Evolutionary conservation across 2,888 invertebrate species (phyloP).

Genomic region (Peribatodes rhomboidaria): DNA sequence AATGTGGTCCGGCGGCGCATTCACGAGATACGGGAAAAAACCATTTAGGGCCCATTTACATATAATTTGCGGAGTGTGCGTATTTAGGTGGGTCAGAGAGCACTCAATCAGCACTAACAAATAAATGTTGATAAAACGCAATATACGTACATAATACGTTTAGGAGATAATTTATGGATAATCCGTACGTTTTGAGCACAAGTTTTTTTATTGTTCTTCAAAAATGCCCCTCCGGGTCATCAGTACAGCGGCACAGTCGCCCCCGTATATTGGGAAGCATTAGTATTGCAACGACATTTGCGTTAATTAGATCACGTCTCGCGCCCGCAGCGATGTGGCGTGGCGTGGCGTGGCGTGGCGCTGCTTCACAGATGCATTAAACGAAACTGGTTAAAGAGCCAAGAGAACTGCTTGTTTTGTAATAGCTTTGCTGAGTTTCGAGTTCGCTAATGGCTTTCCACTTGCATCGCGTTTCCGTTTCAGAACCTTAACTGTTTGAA

Average conservation of each 20-base stretch:
- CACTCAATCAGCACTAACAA: too few relatives aligned
- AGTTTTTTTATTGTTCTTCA: too few relatives aligned
- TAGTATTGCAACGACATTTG: slow-evolving; percentile 30
- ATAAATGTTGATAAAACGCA: too few relatives aligned
- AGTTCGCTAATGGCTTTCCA: not conserved
- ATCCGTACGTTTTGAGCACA: too few relatives aligned
- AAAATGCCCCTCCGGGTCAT: too few relatives aligned
- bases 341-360: slow-evolving; percentile 2
- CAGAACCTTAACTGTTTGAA: not conserved
- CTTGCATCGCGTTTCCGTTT: not conserved
- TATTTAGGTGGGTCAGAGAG: slow-evolving; percentile 6
- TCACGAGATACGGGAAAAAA: slow-evolving; percentile 53
- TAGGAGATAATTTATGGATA: too few relatives aligned
- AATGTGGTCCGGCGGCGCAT: slow-evolving; percentile 56
- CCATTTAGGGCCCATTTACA: slow-evolving; percentile 59
- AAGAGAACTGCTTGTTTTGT: not conserved
- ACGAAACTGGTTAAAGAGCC: not conserved
- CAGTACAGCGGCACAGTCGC: too few relatives aligned
- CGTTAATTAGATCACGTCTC: slow-evolving; percentile 37
- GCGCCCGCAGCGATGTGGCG: slow-evolving; percentile 9
- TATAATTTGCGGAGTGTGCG: slow-evolving; percentile 50
- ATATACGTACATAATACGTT: too few relatives aligned
- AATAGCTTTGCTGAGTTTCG: not conserved
- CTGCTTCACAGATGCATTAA: not conserved
- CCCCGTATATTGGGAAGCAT: too few relatives aligned